Conservation (phyloP, 2,113 vertebrate species). For the Bubo scandiacus region DNA sequence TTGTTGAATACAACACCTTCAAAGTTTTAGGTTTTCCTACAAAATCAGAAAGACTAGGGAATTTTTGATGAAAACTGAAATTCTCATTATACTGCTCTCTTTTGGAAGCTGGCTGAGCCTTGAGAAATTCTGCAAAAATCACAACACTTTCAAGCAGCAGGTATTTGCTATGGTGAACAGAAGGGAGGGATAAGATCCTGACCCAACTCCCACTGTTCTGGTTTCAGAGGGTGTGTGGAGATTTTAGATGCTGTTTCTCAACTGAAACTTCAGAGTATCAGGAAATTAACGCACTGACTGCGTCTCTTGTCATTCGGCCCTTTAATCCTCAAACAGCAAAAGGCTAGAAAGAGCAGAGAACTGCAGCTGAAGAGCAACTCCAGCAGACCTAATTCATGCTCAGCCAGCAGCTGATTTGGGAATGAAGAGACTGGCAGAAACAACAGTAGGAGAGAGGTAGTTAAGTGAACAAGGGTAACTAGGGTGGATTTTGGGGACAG, state of each 20-base stretch:
- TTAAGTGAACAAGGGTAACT: not conserved
- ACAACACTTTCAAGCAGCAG: not conserved
- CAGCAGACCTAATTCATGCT: not conserved
- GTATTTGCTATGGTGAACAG: not conserved
- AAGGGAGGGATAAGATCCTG: not conserved
- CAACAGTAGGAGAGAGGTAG: not conserved
- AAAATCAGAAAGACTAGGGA: not conserved
- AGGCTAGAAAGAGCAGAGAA: not conserved
- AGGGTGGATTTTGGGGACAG: not conserved
- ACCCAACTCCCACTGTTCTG: not conserved
- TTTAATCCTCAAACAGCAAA: not conserved
- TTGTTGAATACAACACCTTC: not conserved
- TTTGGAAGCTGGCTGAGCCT: not conserved
- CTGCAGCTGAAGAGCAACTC: not conserved
- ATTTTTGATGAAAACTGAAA: not conserved
- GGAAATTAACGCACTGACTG: not conserved
- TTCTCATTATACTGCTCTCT: not conserved
- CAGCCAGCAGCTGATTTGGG: not conserved
- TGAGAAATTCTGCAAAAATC: not conserved
- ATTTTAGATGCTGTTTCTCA: not conserved
- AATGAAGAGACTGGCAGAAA: not conserved
- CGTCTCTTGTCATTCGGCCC: not conserved
- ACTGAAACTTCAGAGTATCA: not conserved
- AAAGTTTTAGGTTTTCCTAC: not conserved
- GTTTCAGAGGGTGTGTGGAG: not conserved